Evolutionary conservation across 1,140 invertebrate species (phyloP).

Genomic region (Ruditapes philippinarum): DNA sequence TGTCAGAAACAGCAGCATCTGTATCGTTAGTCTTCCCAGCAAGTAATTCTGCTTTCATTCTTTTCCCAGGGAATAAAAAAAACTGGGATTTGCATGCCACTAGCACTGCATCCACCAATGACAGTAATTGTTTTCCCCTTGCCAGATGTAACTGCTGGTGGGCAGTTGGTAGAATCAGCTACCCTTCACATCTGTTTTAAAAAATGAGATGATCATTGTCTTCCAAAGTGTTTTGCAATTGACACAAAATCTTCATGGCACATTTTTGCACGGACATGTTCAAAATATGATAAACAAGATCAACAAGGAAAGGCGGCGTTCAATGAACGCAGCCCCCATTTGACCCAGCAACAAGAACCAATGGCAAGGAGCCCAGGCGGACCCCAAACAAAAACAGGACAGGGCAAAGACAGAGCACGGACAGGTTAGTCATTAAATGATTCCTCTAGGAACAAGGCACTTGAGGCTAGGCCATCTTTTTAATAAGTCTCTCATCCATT

Average conservation of each 20-base stretch:
- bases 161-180: neutral
- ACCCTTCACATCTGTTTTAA: slow-evolving; percentile 65
- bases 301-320: too few relatives aligned
- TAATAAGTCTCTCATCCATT: slow-evolving; percentile 54
- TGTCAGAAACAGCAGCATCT: slow-evolving; percentile 38
- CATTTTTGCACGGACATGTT: slow-evolving; percentile 46
- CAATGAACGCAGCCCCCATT: too few relatives aligned
- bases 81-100: slow-evolving; percentile 42
- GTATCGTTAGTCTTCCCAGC: slow-evolving; percentile 5
- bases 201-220: slow-evolving; percentile 71
- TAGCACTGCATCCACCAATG: slow-evolving; percentile 74
- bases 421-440: too few relatives aligned
- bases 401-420: too few relatives aligned
- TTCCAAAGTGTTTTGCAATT: slow-evolving; percentile 19
- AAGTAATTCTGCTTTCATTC: slow-evolving; percentile 77
- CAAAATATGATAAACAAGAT: too few relatives aligned
- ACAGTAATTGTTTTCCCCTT: slow-evolving; percentile 59
- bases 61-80: slow-evolving; percentile 68
- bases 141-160: slow-evolving; percentile 36
- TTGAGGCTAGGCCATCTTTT: slow-evolving; percentile 46
- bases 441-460: slow-evolving; percentile 8
- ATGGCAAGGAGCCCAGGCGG: too few relatives aligned
- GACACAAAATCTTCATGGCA: slow-evolving; percentile 27
- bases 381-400: too few relatives aligned
- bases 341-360: too few relatives aligned